Evolutionary conservation across 92 coral and sea anemone species (phyloP).

Genomic region (Pocillopora meandrina): DNA sequence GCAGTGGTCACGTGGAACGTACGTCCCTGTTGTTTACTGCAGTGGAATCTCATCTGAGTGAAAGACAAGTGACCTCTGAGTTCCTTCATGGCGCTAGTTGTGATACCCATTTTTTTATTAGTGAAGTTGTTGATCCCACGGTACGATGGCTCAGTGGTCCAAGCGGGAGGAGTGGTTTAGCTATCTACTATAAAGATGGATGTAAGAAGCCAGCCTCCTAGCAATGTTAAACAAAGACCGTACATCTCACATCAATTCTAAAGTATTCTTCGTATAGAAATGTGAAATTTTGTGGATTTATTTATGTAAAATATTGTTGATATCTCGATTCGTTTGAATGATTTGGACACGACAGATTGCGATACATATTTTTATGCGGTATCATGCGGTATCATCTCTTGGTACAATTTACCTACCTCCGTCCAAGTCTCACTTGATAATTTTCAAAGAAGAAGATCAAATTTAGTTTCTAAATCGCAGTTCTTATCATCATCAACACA

Average conservation of each 20-base stretch:
- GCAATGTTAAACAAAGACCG: not conserved
- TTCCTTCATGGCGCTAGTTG: conserved; percentile 10
- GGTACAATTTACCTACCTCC: conserved; percentile 15
- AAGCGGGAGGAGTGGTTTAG: not conserved
- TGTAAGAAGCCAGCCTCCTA: conserved; percentile 55
- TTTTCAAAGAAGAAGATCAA: not conserved
- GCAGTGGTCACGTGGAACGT: too few species aligned
- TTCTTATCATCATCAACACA: too few species aligned
- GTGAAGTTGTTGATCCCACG: not conserved
- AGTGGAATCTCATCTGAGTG: too few species aligned
- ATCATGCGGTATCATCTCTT: too few species aligned
- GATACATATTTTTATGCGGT: too few species aligned
- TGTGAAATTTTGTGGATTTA: not conserved
- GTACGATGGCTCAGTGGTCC: too few species aligned
- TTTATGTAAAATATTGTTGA: too few species aligned
- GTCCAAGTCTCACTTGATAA: not conserved
- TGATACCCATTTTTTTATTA: not conserved
- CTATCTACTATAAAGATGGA: conserved; percentile 13
- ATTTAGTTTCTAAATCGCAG: not conserved
- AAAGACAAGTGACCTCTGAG: not conserved
- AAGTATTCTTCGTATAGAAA: not conserved
- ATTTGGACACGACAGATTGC: not conserved
- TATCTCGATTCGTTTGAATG: too few species aligned
- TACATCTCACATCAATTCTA: too few species aligned
- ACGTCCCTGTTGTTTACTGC: too few species aligned